Evolutionary conservation across 2,888 invertebrate genomes (phyloP), one percentile per base, ranked within the genome.

Genomic region (Clusia tigrina): DNA sequence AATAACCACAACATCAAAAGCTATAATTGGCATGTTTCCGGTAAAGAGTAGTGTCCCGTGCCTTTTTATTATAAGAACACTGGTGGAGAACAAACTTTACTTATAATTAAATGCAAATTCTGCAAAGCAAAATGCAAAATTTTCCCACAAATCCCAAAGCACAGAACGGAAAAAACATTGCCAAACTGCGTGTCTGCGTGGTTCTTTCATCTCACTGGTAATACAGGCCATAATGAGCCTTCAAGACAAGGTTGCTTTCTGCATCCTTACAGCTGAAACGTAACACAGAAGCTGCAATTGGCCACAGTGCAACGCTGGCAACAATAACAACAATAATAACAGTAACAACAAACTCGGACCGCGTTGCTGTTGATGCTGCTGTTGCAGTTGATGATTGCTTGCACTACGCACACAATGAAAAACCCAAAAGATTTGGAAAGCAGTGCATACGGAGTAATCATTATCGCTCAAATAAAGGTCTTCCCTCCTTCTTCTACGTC

Each of bases 271-370:
- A n/a, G n/a, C n/a, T n/a, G n/a, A 71, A 73, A 73, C 74, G 73
- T 74, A 73, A 71, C 74, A 73, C 73, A 73, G 73, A 73, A 73
- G 73, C 73, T 73, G 74, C 74, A 73, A 71, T 74, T 74, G 74
- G 74, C 74, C 73, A 73, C 73, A 73, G 74, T 73, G 71, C 73
- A 73, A 71, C 67, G 69, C 73, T 69, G 71, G 69, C 74, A 73
- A 67, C 63, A 58, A 60, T 67, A 68, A 56, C 62, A 20, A 46
- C 37, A 58, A 46, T 58, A 42, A 20, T n/a, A 24, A 25, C 54
- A 10, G 59, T 37, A 46, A 2, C n/a, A n/a, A n/a, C n/a, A n/a
- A n/a, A n/a, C n/a, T n/a, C n/a, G n/a, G n/a, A n/a, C n/a, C n/a
- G n/a, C n/a, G n/a, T n/a, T n/a, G n/a, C n/a, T n/a, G n/a, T n/a